Evolutionary conservation across 2,888 invertebrate genomes (phyloP).

Genomic region (Melanotus villosus): DNA sequence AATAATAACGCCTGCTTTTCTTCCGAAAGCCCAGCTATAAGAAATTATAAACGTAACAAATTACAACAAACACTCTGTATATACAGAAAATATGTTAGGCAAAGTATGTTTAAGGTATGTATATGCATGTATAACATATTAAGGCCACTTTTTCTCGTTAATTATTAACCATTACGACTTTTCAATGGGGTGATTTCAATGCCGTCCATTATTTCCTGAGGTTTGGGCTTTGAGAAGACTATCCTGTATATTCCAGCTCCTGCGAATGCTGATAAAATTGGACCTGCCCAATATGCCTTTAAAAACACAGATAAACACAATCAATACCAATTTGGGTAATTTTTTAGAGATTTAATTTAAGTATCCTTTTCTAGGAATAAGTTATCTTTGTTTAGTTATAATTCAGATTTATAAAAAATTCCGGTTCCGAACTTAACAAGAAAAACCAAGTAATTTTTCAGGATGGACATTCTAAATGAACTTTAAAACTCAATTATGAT

Average conservation of each 20-base stretch:
- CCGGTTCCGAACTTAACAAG: too few species aligned
- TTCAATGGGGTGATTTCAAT: slow-evolving; percentile 63
- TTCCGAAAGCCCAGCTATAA: too few species aligned
- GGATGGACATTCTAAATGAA: too few species aligned
- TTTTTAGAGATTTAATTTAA: not conserved
- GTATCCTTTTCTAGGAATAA: too few species aligned
- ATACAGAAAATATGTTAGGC: not conserved
- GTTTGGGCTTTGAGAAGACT: slow-evolving; percentile 59
- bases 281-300: slow-evolving; percentile 64
- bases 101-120: not conserved
- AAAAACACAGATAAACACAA: slow-evolving; percentile 32
- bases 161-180: slow-evolving; percentile 40
- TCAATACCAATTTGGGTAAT: not conserved
- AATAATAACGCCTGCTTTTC: too few species aligned
- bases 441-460: too few species aligned
- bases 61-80: not conserved
- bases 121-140: not conserved
- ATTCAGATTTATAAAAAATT: too few species aligned
- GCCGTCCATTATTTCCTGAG: slow-evolving; percentile 43
- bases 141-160: slow-evolving; percentile 6
- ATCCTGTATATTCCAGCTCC: slow-evolving; percentile 62
- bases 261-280: slow-evolving; percentile 60
- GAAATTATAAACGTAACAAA: too few species aligned
- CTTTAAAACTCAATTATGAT: too few species aligned
- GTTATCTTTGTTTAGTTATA: too few species aligned